Evolutionary conservation across 1,140 invertebrate species (phyloP).

Genomic region (Prorops nasuta): DNA sequence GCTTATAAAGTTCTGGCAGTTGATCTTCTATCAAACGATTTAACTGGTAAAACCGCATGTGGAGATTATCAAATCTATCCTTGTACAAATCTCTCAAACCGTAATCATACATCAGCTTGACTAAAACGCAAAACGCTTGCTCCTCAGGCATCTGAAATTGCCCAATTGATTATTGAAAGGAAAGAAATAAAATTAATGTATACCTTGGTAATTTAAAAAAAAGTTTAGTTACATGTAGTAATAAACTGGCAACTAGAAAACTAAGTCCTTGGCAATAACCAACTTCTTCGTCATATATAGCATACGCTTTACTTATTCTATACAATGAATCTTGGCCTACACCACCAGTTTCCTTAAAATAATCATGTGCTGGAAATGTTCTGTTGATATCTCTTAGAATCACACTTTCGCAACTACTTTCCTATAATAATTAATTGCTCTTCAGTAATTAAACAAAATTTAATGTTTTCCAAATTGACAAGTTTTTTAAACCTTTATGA

Average conservation of each 20-base stretch:
- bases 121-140: constrained; percentile 95
- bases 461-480: constrained; percentile 18
- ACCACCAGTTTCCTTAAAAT: constrained; percentile 90
- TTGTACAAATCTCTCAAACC: constrained; percentile 92
- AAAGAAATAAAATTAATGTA: not conserved
- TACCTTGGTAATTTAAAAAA: not conserved
- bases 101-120: constrained; percentile 97
- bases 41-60: constrained; percentile 94
- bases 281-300: constrained; percentile 95
- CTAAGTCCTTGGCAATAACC: constrained; percentile 98
- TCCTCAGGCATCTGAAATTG: constrained; percentile 95
- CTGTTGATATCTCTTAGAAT: constrained; percentile 95
- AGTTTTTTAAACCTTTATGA: constrained; percentile 89
- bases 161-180: constrained; percentile 6
- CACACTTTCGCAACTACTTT: constrained; percentile 85
- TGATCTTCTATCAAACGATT: constrained; percentile 94
- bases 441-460: constrained; percentile 6
- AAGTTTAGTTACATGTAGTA: constrained; percentile 81
- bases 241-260: constrained; percentile 91
- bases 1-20: constrained; percentile 82
- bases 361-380: constrained; percentile 98
- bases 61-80: constrained; percentile 94
- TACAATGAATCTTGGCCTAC: constrained; percentile 93
- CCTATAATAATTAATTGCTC: constrained; percentile 58
- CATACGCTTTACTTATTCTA: constrained; percentile 95